A percentile compares a stretch with the other conserved stretches of the same genome.
Conservation (phyloP, 2,113 vertebrate genomes). For the Balaenoptera acutorostrata region DNA sequence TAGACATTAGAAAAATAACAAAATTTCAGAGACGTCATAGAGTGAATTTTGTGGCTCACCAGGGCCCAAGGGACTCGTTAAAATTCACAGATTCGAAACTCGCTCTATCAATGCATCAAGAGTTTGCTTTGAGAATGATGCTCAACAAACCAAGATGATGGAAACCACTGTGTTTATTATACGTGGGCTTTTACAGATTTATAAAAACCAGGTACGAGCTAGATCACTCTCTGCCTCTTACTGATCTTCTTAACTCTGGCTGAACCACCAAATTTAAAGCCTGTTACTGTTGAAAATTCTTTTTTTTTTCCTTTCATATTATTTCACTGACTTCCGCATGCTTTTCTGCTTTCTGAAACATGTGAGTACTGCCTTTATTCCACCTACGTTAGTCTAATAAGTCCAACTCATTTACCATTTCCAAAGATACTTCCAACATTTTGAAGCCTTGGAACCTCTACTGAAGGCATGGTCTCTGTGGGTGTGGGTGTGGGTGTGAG, state of each 20-base stretch:
- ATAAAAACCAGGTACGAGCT: background rate
- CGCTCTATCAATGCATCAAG: background rate
- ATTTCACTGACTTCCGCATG: background rate
- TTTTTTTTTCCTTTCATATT: background rate
- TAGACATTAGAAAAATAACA: background rate
- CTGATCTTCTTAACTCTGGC: background rate
- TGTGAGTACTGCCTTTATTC: background rate
- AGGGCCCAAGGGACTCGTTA: background rate
- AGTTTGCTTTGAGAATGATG: background rate
- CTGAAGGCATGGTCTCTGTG: background rate
- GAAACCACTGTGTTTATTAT: background rate
- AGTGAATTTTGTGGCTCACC: background rate
- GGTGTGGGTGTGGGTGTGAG: no score
- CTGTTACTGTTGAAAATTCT: background rate
- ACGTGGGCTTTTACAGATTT: background rate
- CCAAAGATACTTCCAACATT: background rate
- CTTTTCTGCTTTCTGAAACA: background rate
- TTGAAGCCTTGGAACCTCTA: background rate
- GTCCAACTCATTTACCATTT: background rate
- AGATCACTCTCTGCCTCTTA: background rate
- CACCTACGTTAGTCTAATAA: background rate
- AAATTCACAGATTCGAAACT: background rate
- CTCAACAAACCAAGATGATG: background rate
- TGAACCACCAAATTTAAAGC: background rate
- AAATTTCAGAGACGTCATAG: background rate